Percentiles rank a stretch among this genome's conserved stretches.
phyloP scores from a whole-genome alignment of 2,888 invertebrate genomes.

The Barypeithes pellucidus region DNA sequence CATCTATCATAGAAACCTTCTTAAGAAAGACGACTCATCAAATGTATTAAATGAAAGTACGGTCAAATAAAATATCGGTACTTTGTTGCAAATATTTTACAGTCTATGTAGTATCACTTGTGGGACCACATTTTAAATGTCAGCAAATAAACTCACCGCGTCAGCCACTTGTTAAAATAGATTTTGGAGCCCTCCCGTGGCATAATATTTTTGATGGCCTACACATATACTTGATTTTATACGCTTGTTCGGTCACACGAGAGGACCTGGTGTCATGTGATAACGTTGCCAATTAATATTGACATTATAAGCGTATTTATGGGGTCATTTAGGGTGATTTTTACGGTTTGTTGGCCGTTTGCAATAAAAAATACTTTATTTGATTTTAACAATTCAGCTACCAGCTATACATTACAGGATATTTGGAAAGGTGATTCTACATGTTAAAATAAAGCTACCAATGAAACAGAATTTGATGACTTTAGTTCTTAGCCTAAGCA shows the following conservation, averaged over 20 bases:
- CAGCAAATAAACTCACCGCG: neutral
- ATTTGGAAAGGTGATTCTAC: too few species aligned
- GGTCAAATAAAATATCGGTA: too few species aligned
- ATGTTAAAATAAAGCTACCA: too few species aligned
- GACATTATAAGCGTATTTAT: slow-evolving; percentile 22
- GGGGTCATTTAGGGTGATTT: neutral
- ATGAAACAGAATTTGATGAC: too few species aligned
- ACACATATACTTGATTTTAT: slow-evolving; percentile 15
- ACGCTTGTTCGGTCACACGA: slow-evolving; percentile 4
- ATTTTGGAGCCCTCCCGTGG: neutral
- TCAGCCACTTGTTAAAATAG: slow-evolving; percentile 17
- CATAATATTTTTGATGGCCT: slow-evolving; percentile 19
- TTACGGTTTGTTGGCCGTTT: slow-evolving; percentile 8
- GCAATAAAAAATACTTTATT: neutral
- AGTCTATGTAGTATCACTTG: too few species aligned
- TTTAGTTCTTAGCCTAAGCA: too few species aligned
- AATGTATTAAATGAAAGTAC: too few species aligned
- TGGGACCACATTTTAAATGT: too few species aligned
- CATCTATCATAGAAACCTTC: too few species aligned
- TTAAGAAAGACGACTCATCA: too few species aligned
- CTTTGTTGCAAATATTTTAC: too few species aligned
- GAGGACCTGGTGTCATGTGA: slow-evolving; percentile 21
- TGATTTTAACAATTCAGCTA: slow-evolving; percentile 7
- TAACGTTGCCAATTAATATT: slow-evolving; percentile 31
- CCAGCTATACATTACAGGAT: too few species aligned